phyloP scores from a whole-genome alignment of 1,140 invertebrate genomes.

The Brachionus sp. region DNA sequence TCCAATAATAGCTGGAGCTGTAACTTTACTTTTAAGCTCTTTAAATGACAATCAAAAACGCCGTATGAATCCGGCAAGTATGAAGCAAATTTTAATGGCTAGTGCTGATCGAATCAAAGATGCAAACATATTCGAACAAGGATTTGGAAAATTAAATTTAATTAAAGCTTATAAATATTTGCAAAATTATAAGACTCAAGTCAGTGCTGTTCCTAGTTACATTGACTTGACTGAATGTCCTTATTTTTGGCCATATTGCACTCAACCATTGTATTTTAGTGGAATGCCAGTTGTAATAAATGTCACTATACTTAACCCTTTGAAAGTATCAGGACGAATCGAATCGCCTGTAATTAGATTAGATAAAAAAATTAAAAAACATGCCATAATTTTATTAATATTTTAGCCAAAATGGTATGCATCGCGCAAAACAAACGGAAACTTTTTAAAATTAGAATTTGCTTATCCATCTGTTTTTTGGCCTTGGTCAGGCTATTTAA shows the following conservation, averaged over 20 bases:
- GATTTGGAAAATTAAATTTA: slow-evolving; percentile 85
- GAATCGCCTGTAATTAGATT: slow-evolving; percentile 53
- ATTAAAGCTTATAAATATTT: slow-evolving; percentile 77
- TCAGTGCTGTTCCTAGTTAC: slow-evolving; percentile 68
- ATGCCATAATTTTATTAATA: not conserved
- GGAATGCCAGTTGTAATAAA: slow-evolving; percentile 84
- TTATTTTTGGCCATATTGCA: slow-evolving; percentile 97
- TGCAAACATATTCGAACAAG: slow-evolving; percentile 94
- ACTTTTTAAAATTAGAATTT: slow-evolving; percentile 53
- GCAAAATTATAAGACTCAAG: slow-evolving; percentile 76
- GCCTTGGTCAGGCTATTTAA: slow-evolving; percentile 94
- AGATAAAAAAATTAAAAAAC: not conserved
- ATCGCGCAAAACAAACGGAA: slow-evolving; percentile 71
- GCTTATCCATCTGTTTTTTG: slow-evolving; percentile 78
- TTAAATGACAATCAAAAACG: not conserved
- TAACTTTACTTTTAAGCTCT: slow-evolving; percentile 75
- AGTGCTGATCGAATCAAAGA: slow-evolving; percentile 77
- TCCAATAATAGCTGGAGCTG: slow-evolving; percentile 87
- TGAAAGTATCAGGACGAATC: slow-evolving; percentile 76
- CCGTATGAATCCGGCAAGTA: slow-evolving; percentile 81
- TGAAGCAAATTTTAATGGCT: slow-evolving; percentile 86
- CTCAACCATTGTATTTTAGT: slow-evolving; percentile 83
- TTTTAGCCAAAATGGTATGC: slow-evolving; percentile 76
- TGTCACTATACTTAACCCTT: slow-evolving; percentile 66
- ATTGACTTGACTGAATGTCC: slow-evolving; percentile 87